Evolutionary conservation across 2,888 invertebrate genomes (phyloP).

Genomic region (Drosophila anomelani): DNA sequence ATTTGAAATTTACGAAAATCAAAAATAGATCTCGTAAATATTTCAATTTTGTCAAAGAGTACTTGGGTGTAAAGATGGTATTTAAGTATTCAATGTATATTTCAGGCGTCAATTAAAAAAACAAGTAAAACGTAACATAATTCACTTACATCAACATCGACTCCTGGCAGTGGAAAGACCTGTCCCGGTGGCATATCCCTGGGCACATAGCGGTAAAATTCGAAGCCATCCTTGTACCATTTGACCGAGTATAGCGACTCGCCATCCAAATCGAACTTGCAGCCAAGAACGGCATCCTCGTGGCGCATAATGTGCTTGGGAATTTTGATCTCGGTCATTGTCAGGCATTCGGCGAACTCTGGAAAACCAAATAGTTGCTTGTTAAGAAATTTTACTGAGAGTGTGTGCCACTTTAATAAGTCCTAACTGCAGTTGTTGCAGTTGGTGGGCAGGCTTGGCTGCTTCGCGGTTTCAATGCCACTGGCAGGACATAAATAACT

Average conservation of each 20-base stretch:
- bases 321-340: constrained; percentile 91
- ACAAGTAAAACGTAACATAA: no score
- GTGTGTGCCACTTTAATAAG: constrained; percentile 40
- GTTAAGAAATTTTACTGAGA: constrained; percentile 6
- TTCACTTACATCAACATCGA: constrained; percentile 92
- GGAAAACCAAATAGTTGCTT: constrained; percentile 35
- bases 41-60: neutral
- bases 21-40: neutral
- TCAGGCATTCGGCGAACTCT: constrained; percentile 86
- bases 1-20: neutral
- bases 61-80: neutral
- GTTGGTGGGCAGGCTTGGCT: constrained; percentile 13
- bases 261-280: constrained; percentile 92
- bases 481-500: constrained; percentile 73
- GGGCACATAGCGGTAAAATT: constrained; percentile 95
- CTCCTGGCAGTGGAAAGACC: constrained; percentile 91
- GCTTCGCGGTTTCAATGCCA: constrained; percentile 68
- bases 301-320: constrained; percentile 93
- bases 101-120: neutral
- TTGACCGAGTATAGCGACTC: constrained; percentile 95
- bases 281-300: constrained; percentile 90
- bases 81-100: neutral
- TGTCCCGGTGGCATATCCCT: constrained; percentile 92
- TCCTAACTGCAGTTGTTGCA: constrained; percentile 17
- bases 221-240: constrained; percentile 96